Evolutionary conservation across 2,888 invertebrate genomes (phyloP).

Genomic region (Nymphalis c-album): DNA sequence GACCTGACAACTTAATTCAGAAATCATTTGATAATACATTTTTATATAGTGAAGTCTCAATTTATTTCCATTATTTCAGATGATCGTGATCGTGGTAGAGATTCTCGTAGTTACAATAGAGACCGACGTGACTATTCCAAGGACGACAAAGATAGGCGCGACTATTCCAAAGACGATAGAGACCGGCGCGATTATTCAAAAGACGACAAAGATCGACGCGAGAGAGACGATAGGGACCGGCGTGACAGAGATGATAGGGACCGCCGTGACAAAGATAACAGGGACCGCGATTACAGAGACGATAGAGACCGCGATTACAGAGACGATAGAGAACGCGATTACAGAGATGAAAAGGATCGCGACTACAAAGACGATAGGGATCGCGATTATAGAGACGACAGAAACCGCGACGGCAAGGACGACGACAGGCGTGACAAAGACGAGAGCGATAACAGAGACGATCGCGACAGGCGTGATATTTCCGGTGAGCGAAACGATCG

Average conservation of each 20-base stretch:
- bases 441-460: conserved; percentile 42
- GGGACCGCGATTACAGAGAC: conserved; percentile 40
- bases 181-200: conserved; percentile 40
- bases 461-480: conserved; percentile 39
- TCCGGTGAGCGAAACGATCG: conserved; percentile 31
- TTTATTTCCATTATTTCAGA: conserved; percentile 46
- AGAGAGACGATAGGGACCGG: conserved; percentile 43
- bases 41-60: neutral
- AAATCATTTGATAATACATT: neutral
- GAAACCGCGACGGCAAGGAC: conserved; percentile 54
- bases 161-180: conserved; percentile 44
- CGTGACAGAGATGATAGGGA: conserved; percentile 46
- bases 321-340: conserved; percentile 43
- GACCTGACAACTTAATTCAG: neutral
- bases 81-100: conserved; percentile 61
- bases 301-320: conserved; percentile 45
- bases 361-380: conserved; percentile 47
- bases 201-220: conserved; percentile 50
- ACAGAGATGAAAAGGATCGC: conserved; percentile 47
- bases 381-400: conserved; percentile 43
- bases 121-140: conserved; percentile 50
- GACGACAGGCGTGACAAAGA: conserved; percentile 48
- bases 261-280: conserved; percentile 38
- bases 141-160: conserved; percentile 45
- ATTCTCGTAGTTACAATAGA: conserved; percentile 68